Percentiles rank a stretch among this genome's conserved stretches.
phyloP scores from a whole-genome alignment of 2,888 invertebrate genomes.

The Idaea biselata region DNA sequence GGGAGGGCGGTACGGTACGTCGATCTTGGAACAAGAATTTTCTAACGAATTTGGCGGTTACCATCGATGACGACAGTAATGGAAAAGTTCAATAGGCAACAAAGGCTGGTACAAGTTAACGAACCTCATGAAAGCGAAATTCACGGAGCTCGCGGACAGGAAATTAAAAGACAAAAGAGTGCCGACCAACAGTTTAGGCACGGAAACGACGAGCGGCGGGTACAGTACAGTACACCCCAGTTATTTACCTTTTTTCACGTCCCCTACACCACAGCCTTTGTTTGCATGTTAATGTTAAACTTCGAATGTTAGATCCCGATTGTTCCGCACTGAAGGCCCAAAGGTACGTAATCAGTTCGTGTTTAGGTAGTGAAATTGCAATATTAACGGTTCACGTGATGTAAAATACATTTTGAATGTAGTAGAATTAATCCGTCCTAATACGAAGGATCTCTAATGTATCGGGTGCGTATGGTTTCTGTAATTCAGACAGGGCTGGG shows the following conservation, averaged over 20 bases:
- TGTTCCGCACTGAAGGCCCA: neutral
- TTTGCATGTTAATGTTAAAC: slow-evolving; percentile 38
- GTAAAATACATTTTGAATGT: slow-evolving; percentile 58
- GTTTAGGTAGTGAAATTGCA: slow-evolving; percentile 34
- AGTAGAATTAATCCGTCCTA: slow-evolving; percentile 70
- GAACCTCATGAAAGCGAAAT: slow-evolving; percentile 76
- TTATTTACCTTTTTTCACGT: slow-evolving; percentile 55
- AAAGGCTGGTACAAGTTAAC: slow-evolving; percentile 77
- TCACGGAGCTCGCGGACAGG: slow-evolving; percentile 72
- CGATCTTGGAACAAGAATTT: slow-evolving; percentile 60
- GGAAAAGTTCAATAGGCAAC: slow-evolving; percentile 78
- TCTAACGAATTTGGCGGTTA: slow-evolving; percentile 73
- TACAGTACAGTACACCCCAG: slow-evolving; percentile 32
- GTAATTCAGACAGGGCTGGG: slow-evolving; percentile 71
- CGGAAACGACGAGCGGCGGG: slow-evolving; percentile 74
- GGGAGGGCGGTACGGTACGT: slow-evolving; percentile 32
- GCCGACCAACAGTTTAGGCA: slow-evolving; percentile 67
- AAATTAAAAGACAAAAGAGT: slow-evolving; percentile 80
- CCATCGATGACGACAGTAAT: slow-evolving; percentile 74
- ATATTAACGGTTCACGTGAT: slow-evolving; percentile 50
- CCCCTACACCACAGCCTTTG: slow-evolving; percentile 50
- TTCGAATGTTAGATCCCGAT: neutral
- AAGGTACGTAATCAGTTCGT: neutral
- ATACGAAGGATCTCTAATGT: slow-evolving; percentile 64
- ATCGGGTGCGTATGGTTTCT: slow-evolving; percentile 76